Base-by-base conservation (phyloP, 2,113 vertebrate species). In the Paradisaea rubra region DNA sequence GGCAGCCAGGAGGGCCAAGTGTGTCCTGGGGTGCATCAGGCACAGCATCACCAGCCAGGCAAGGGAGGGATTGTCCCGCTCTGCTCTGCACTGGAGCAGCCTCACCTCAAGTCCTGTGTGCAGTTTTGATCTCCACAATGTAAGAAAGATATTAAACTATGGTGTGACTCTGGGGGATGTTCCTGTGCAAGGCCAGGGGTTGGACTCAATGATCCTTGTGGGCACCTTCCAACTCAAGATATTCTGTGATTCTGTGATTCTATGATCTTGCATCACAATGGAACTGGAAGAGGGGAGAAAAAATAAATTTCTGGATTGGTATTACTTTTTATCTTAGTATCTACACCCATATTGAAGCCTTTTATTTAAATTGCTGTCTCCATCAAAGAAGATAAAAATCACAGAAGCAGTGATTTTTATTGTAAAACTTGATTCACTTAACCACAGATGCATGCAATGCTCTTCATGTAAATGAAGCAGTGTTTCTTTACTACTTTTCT, bases 1-100 rank as follows among this genome's bases (percentile, higher is more conserved):
- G 37, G 21, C 25, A 86, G 35, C 21, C 52, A 59, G 7, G 11
- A 35, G 37, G 6, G 25, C 6, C 52, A 76, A 1, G 0, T 1
- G 0, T 44, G 37, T 25, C 37, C 17, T 49, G 16, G 31, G 12
- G 6, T 0, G 9, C 11, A 66, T 9, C 44, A 76, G 52, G 44
- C 6, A 11, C 15, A 50, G 20, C 16, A 59, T 30, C 0, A 0
- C 15, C 25, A 22, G 35, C 35, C 0, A 0, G 37, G 16, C 14
- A 50, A 31, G 25, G 53, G 21, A 76, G 37, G 2, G 25, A 68
- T 68, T 76, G 13, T 44, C 44, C 42, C 0, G 0, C 16, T 56
- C 35, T 74, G 35, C 20, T 31, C 35, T 66, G 13, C 16, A 5
- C 35, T 70, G 47, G 20, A 1, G 27, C 1, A 1, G 35, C 7